Base-by-base conservation (phyloP, 2,888 invertebrate genomes). In the Stratiomys singularior region DNA sequence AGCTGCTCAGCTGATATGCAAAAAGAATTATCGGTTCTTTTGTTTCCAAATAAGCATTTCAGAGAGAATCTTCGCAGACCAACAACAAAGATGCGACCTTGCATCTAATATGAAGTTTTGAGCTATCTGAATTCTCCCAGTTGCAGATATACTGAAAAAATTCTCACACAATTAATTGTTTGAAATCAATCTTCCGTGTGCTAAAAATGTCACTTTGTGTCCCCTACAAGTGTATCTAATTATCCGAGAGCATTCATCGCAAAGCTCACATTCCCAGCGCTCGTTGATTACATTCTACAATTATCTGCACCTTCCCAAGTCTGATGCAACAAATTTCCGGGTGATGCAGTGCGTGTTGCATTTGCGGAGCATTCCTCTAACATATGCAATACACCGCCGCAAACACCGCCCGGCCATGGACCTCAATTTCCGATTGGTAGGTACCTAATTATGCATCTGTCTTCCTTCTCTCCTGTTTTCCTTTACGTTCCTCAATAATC, bases 241-340 rank as follows among this genome's bases (percentile, higher is more conserved):
- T 37, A 37, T 5, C 37, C 37, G 3, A 13, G 15, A 13, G 7
- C 52, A 52, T 52, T 52, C 52, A 52, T n/a, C 15, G 2, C 18
- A 13, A 52, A 52, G 52, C 52, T n/a, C 52, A 52, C 4, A 18
- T n/a, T 52, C 52, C n/a, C 18, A 5, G 52, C 37, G 37, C 37
- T 37, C 37, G 37, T 37, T 37, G 5, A 9, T 9, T 5, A 9
- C 37, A 37, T 37, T 37, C 37, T 37, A 37, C 18, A 52, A 52
- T 52, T 13, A 52, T 9, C 15, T 52, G 52, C 52, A 52, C 52
- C 18, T 52, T 52, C 52, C 18, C n/a, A 13, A 52, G 7, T 13
- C 3, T 52, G 52, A 52, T 18, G 52, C 52, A 52, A 52, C 52
- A 52, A 52, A 58, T 58, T 58, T 58, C 58, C 58, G 58, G 58